These are phyloP conservation scores for Drosophila bunnanda DNA, from an alignment of 2,888 invertebrate species.

Conservation along the genomic window DNA sequence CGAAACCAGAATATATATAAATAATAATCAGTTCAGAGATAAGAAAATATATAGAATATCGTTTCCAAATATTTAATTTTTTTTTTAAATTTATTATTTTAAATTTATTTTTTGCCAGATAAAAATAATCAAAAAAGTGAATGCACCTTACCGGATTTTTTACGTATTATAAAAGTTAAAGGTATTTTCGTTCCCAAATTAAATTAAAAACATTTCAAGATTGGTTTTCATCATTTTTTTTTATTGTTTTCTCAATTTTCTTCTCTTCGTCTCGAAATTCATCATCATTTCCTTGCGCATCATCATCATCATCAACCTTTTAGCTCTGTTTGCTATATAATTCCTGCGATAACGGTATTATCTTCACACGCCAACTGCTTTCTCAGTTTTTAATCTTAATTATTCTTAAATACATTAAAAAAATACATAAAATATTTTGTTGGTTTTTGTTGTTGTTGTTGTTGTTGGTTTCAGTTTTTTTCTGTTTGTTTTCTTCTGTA, in stretches of 20 bases:
- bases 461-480: constrained; percentile 26
- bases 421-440: constrained; percentile 74
- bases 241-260: constrained; percentile 22
- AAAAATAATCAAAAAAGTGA: neutral
- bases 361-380: constrained; percentile 28
- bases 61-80: neutral
- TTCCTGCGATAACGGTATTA: constrained; percentile 51
- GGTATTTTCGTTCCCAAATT: neutral
- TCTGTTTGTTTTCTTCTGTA: constrained; percentile 26
- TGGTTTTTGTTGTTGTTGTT: constrained; percentile 37
- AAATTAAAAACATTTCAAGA: neutral
- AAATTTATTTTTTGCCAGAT: too few species aligned
- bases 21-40: too few species aligned
- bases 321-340: constrained; percentile 43
- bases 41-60: too few species aligned
- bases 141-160: neutral
- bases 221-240: constrained; percentile 28
- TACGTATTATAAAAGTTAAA: neutral
- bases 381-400: constrained; percentile 61
- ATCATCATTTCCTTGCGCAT: constrained; percentile 67
- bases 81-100: too few species aligned
- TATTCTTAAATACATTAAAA: constrained; percentile 76
- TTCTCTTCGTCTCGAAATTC: constrained; percentile 36
- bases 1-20: too few species aligned
- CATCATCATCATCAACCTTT: constrained; percentile 32